Percentiles rank a stretch among this genome's conserved stretches.
Evolutionary conservation across 2,888 invertebrate species (phyloP).

Genomic region (Argyra leucocephala): DNA sequence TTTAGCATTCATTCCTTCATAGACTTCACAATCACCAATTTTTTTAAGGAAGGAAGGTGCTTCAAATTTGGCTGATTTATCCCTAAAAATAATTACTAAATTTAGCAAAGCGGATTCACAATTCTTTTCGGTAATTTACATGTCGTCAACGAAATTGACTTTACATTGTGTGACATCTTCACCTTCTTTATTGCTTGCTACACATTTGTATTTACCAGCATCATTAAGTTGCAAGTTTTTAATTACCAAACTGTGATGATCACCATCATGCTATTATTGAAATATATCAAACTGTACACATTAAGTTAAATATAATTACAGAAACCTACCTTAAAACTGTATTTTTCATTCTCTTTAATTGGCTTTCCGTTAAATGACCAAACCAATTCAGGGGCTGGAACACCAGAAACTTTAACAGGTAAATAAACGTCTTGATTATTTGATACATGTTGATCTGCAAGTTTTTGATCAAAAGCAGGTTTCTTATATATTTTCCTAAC

Average conservation of each 20-base stretch:
- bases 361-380: constrained; percentile 80
- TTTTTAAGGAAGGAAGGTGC: constrained; percentile 81
- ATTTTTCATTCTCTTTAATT: constrained; percentile 60
- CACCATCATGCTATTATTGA: constrained; percentile 56
- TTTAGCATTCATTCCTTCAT: constrained; percentile 79
- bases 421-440: constrained; percentile 74
- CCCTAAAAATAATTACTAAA: constrained; percentile 8
- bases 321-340: constrained; percentile 48
- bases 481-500: constrained; percentile 73
- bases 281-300: background rate
- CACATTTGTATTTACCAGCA: constrained; percentile 65
- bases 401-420: constrained; percentile 67
- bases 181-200: constrained; percentile 71
- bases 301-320: background rate
- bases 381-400: constrained; percentile 71
- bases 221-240: constrained; percentile 58
- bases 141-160: constrained; percentile 69
- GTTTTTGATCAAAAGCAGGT: constrained; percentile 67
- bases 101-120: constrained; percentile 7
- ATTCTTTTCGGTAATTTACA: constrained; percentile 49
- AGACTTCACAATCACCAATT: constrained; percentile 78
- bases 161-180: constrained; percentile 64
- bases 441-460: constrained; percentile 51
- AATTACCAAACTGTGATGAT: constrained; percentile 66
- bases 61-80: constrained; percentile 45